A percentile compares a stretch with the other conserved stretches of the same genome.
Evolutionary conservation across 2,113 vertebrate species (phyloP).

Genomic region (Pontoporia blainvillei): DNA sequence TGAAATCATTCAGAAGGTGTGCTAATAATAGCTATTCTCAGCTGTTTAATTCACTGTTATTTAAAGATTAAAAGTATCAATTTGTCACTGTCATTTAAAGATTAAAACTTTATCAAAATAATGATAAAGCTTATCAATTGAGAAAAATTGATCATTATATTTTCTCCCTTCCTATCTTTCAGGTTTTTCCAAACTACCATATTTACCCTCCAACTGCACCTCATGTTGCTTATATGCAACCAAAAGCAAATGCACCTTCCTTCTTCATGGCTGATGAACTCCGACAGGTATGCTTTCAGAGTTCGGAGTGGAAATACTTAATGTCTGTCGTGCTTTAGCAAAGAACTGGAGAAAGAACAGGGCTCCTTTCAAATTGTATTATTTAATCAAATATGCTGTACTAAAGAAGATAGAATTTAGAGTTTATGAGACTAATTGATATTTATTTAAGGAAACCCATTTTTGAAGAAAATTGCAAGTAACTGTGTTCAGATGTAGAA

Average conservation of each 20-base stretch:
- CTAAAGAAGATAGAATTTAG: neutral
- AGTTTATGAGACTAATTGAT: neutral
- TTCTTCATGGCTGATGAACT: constrained; percentile 99
- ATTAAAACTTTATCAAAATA: neutral
- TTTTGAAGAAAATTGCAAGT: neutral
- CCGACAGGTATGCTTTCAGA: constrained; percentile 88
- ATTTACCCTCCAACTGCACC: constrained; percentile 97
- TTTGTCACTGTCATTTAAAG: constrained; percentile 32
- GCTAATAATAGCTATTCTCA: constrained; percentile 11
- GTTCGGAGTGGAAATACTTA: neutral
- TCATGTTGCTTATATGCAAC: constrained; percentile 99
- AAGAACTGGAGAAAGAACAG: neutral
- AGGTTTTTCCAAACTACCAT: constrained; percentile 99
- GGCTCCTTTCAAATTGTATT: neutral
- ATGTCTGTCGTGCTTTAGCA: neutral
- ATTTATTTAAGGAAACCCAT: neutral
- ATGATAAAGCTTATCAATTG: neutral
- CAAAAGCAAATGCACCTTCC: constrained; percentile 98
- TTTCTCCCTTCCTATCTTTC: constrained; percentile 13
- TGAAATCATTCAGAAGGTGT: neutral
- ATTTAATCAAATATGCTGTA: neutral
- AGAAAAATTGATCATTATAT: constrained; percentile 43
- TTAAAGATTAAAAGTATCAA: neutral
- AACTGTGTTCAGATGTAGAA: neutral
- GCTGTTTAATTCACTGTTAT: neutral